Base-by-base conservation (phyloP, 2,888 invertebrate species). In the Physocephala rufipes region DNA sequence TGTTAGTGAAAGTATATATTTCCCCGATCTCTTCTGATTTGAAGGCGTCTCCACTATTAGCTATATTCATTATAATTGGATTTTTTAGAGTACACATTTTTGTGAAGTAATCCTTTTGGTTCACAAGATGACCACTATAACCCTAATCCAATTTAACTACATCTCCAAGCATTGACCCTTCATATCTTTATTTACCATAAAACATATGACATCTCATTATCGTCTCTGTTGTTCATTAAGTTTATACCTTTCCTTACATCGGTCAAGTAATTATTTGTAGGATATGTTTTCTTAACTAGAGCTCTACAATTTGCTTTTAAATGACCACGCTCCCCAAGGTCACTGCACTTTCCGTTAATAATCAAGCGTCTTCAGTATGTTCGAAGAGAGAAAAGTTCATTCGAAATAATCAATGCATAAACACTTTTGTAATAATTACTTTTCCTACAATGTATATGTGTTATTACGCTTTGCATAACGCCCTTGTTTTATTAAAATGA, bases 11-110 rank as follows among this genome's bases (percentile, higher is more conserved):
- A 36, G n/a, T 49, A 15, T 45, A 26, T 47, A 65, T 65, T 49
- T 65, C 65, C n/a, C 65, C 51, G 15, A 65, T 21, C 45, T 65
- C 65, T 36, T n/a, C 49, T 28, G 65, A 47, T 53, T 21, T 53
- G 7, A 53, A 21, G n/a, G 53, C 53, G 13, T 53, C 53, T 2
- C n/a, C 53, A 53, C 15, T 53, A 16, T 53, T 53, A 21, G 53
- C 5, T 9, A 53, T n/a, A 15, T 53, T 53, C 1, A 53, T 53
- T 1, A 15, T 21, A 4, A 53, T 21, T 53, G 53, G 53, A 53
- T 53, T 53, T 21, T 53, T 49, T n/a, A 49, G 19, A 49, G 19
- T 49, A 19, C 12, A 49, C 7, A 49, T 49, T n/a, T 49, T 49
- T 12, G 49, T 19, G 12, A 49, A 15, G 49, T 49, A 49, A 49